Evolutionary conservation across 2,797 vertebrate species (phyloP), one percentile per base, ranked within the genome.

Genomic region (Pipistrellus pipistrellus): DNA sequence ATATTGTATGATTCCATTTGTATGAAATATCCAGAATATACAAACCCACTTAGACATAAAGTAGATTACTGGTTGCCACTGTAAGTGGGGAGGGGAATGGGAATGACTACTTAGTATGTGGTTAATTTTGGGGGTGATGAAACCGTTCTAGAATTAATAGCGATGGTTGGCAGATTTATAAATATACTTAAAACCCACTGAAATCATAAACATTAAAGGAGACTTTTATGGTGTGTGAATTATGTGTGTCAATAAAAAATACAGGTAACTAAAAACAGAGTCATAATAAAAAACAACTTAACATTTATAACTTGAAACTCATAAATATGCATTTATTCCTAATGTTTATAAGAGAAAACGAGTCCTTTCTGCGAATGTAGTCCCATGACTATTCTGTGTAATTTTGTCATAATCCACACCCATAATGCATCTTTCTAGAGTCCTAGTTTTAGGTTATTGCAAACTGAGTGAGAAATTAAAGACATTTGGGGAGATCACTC

Each of bases 391-490:
- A 1, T 48, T 44, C 62, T 66, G 17, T 71, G 20, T 59, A 38
- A 84, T 92, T 76, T 85, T 89, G 46, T 82, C 55, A 62, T 30
- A 90, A 51, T 57, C 25, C 14, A 78, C 2, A 64, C 21, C 9
- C n/a, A 83, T 46, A 44, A 72, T 41, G 25, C 17, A 46, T 51
- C 15, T 77, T 81, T 76, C 83, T 73, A 87, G 57, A 93, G 44
- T 75, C 41, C 4, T 7, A 76, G 27, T 38, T 93, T 91, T 87
- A 89, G 21, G 46, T 69, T 90, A 83, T 62, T 93, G 88, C n/a
- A 97, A 83, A 83, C 35, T 27, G 46, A 91, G 48, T 85, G n/a
- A 91, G 48, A 95, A 91, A 83, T 62, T 51, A 93, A 81, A 91
- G 53, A 62, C 14, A 44, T 48, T 75, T 59, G 32, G 51, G 32